Base-by-base conservation (phyloP, 30 jellyfish, hydroid and myxozoan species). In the Hydractinia echinata region DNA sequence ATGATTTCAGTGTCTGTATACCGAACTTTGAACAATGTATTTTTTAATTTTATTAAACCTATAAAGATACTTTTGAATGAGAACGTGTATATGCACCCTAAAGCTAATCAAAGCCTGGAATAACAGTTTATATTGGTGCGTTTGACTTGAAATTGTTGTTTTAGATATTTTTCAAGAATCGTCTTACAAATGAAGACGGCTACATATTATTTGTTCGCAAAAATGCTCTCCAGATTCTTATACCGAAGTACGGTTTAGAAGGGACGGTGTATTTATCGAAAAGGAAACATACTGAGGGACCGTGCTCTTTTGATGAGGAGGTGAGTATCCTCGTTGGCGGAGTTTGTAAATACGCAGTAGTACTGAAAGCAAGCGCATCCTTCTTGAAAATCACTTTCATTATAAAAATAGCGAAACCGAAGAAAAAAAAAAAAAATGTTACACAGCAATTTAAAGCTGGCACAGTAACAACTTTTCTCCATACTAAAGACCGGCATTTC, bases 181-280 rank as follows among this genome's bases (percentile, higher is more conserved):
- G 83, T 15, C 62, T 72, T 4, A 67, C 61, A 8, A 88, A 82
- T 54, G 95, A 85, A 69, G 85, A 80, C 10, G 98, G 96, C 11
- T 92, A 92, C 73, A 84, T 92, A 8, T 67, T 92, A 77, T 81
- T 62, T 51, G 95, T 92, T 30, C 69, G 98, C 49, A 92, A 84
- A 61, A 92, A 92, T 68, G 98, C 98, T 10, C 79, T 92, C 39
- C 98, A 87, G 56, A 92, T 92, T 15, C 81, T 92, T 54, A 80
- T 92, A 30, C 98, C 98, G 20, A 92, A 87, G 66, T 92, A 86
- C 72, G 98, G 98, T 5, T 78, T 92, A 15, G 98, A 92, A 76
- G 98, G 98, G 21, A 92, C 98, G 10, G 86, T 92, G 6, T 92
- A 76, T 67, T 68, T 92, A 18, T 72, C 86, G 51, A 67, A 84